Evolutionary conservation across 2,113 vertebrate genomes (phyloP), one percentile per base, ranked within the genome.

Genomic region (Halcyon malimbica): DNA sequence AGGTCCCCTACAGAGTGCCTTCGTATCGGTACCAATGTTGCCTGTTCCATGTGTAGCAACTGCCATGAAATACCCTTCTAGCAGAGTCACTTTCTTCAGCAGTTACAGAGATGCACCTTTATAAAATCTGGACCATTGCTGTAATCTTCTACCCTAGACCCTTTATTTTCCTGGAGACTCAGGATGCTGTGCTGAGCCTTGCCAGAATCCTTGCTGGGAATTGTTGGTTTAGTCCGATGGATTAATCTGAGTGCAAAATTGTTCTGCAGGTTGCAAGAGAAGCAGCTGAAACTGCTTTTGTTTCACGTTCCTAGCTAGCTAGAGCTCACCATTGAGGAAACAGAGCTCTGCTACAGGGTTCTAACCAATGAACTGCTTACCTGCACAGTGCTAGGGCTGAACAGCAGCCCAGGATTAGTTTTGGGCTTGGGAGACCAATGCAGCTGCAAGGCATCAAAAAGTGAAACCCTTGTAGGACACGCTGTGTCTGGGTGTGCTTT

Each of bases 161-260:
- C 19, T 46, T 59, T 67, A 5, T 60, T 46, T 53, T 57, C 13
- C 33, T 51, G 41, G 21, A 60, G 56, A 78, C 33, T 33, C 6
- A 9, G 23, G 15, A 59, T 46, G 19, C 19, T 46, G 46, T 20
- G 46, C 46, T 46, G 44, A 46, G 46, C 46, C 46, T 20, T 20
- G 46, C 19, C 46, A 46, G 46, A 8, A 46, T 33, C 65, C 51
- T 74, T 89, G 33, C 51, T 70, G 33, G 41, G 44, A 79, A 46
- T 46, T 31, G 4, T 28, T 70, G 25, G 3, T 69, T 53, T 39
- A 35, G 13, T 25, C 0, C 69, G 56, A 9, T 1, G 4, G 3
- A 16, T 74, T 54, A 46, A 60, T 12, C 12, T 0, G 1, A 71
- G 41, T 1, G 1, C 18, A 39, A 56, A 62, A 51, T 51, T 57